phyloP scores from a whole-genome alignment of 2,888 invertebrate genomes.

The Camponotus fellah region DNA sequence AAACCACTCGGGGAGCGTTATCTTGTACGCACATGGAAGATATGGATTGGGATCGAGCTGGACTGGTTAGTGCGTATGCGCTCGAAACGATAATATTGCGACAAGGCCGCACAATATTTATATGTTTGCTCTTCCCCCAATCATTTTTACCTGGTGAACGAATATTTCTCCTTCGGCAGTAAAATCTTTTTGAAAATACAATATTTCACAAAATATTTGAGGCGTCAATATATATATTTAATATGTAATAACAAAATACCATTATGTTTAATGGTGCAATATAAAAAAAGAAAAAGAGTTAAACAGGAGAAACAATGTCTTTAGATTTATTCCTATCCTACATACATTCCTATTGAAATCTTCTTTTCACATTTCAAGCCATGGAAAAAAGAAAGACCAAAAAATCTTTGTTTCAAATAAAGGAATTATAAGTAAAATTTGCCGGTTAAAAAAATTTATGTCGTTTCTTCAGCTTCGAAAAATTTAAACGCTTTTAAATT shows the following conservation, averaged over 20 bases:
- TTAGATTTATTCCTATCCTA: background rate
- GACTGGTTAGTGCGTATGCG: slow-evolving; percentile 66
- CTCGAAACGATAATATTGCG: slow-evolving; percentile 79
- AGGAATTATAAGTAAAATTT: background rate
- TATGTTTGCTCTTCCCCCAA: slow-evolving; percentile 69
- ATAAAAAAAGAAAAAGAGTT: background rate
- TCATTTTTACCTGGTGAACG: slow-evolving; percentile 10
- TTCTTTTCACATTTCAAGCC: too few relatives aligned
- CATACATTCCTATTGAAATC: background rate
- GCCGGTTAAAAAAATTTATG: background rate
- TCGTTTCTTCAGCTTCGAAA: too few relatives aligned
- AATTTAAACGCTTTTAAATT: too few relatives aligned
- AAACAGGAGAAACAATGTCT: too few relatives aligned
- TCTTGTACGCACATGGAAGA: slow-evolving; percentile 72
- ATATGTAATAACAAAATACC: background rate
- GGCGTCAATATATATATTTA: background rate
- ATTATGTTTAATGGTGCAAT: background rate
- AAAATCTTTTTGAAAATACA: background rate
- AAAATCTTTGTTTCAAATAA: background rate
- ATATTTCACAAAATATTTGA: too few relatives aligned
- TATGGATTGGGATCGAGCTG: slow-evolving; percentile 45
- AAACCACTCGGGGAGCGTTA: slow-evolving; percentile 78
- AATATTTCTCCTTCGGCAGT: background rate
- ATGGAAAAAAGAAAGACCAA: background rate
- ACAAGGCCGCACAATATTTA: slow-evolving; percentile 78